Conservation (phyloP, 1,140 invertebrate species). For the Asobara japonica region DNA sequence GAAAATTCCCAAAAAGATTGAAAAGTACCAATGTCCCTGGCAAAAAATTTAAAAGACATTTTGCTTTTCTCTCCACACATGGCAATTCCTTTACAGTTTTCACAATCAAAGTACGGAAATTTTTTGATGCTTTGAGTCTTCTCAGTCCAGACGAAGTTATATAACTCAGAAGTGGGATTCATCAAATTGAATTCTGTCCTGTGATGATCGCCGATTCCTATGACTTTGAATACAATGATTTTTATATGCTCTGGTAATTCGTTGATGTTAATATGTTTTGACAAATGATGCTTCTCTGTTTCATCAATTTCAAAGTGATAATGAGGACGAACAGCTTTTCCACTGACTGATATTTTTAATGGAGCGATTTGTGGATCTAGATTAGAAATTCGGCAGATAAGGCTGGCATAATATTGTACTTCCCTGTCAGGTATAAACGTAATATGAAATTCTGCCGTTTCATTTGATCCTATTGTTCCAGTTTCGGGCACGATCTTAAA, state of each 20-base stretch:
- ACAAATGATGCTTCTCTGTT: constrained; percentile 66
- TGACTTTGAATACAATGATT: constrained; percentile 66
- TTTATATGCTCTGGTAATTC: constrained; percentile 28
- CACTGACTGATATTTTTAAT: constrained; percentile 45
- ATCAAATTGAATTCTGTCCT: constrained; percentile 54
- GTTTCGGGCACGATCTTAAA: constrained; percentile 44
- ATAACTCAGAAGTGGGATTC: constrained; percentile 59
- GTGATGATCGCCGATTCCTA: constrained; percentile 58
- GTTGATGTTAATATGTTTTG: constrained; percentile 1
- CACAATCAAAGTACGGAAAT: constrained; percentile 57
- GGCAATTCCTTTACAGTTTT: constrained; percentile 48
- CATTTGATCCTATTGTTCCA: constrained; percentile 43
- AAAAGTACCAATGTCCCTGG: constrained; percentile 55
- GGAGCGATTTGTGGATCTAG: constrained; percentile 40
- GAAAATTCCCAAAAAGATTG: constrained; percentile 62
- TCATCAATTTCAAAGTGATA: constrained; percentile 65
- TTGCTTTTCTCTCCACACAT: constrained; percentile 51
- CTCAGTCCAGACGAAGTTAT: constrained; percentile 55
- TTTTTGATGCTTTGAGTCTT: constrained; percentile 32
- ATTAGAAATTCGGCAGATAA: constrained; percentile 52
- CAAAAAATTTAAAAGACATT: constrained; percentile 56
- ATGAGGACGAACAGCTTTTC: constrained; percentile 65
- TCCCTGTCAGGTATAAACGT: constrained; percentile 53
- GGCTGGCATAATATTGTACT: constrained; percentile 50
- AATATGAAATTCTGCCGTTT: constrained; percentile 41